A percentile compares a stretch with the other conserved stretches of the same genome.
Evolutionary conservation across 2,888 invertebrate species (phyloP).

Genomic region (Willowsia nigromaculata): DNA sequence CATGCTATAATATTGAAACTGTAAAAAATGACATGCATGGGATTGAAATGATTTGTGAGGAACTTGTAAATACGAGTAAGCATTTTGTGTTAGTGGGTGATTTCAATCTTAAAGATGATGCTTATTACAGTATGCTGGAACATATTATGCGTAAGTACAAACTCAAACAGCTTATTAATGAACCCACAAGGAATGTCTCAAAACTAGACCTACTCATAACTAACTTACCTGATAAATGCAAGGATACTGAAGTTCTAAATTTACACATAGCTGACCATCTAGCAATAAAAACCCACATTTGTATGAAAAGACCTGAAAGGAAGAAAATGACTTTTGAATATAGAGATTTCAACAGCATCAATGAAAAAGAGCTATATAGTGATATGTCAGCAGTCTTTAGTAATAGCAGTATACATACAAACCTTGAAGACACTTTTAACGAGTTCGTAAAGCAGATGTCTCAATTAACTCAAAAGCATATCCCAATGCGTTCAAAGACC

Average conservation of each 20-base stretch:
- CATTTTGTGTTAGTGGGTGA: not conserved
- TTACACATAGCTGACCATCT: constrained; percentile 44
- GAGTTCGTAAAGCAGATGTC: too few species aligned
- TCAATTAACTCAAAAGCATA: too few species aligned
- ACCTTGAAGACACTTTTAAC: too few species aligned
- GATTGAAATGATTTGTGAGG: not conserved
- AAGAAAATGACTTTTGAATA: not conserved
- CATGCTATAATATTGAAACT: not conserved
- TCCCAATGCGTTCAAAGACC: too few species aligned
- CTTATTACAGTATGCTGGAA: not conserved
- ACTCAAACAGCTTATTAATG: not conserved
- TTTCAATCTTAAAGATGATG: constrained; percentile 17
- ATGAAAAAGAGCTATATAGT: not conserved
- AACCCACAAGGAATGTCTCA: not conserved
- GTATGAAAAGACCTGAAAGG: not conserved
- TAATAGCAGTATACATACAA: not conserved
- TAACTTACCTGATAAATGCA: not conserved
- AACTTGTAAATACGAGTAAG: not conserved
- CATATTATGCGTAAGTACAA: not conserved
- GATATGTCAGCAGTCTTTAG: not conserved
- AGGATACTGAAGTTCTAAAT: not conserved
- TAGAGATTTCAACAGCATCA: not conserved
- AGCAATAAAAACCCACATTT: not conserved
- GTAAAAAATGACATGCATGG: not conserved
- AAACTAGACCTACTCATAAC: constrained; percentile 41